phyloP scores from a whole-genome alignment of 2,888 invertebrate species.

The Drymonia ruficornis region DNA sequence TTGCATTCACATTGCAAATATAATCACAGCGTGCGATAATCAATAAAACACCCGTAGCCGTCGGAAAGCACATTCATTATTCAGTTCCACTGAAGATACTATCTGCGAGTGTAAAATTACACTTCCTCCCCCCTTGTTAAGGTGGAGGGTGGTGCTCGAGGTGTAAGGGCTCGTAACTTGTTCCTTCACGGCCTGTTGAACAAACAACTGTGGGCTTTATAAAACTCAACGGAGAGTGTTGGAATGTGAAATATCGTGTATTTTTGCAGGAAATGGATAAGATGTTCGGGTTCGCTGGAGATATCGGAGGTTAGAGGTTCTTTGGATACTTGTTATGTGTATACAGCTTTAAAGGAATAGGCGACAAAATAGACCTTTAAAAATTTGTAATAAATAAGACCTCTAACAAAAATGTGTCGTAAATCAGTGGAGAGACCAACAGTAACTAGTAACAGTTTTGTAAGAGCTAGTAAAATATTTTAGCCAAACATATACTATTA shows the following conservation, averaged over 20 bases:
- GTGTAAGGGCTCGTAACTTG: constrained; percentile 46
- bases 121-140: constrained; percentile 50
- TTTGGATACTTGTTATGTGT: background rate
- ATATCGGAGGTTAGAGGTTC: background rate
- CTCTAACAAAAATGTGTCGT: too few relatives aligned
- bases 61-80: constrained; percentile 59
- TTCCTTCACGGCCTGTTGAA: constrained; percentile 43
- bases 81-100: constrained; percentile 52
- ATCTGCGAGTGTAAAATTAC: constrained; percentile 63
- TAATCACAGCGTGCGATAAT: constrained; percentile 27
- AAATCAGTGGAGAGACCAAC: too few relatives aligned
- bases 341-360: too few relatives aligned
- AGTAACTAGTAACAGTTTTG: too few relatives aligned
- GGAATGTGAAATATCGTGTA: constrained; percentile 36
- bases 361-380: too few relatives aligned
- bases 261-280: constrained; percentile 15
- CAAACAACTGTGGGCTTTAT: constrained; percentile 41
- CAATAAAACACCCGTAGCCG: constrained; percentile 47
- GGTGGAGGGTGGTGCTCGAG: constrained; percentile 32
- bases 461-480: too few relatives aligned
- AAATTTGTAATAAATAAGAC: too few relatives aligned
- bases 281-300: constrained; percentile 2
- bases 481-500: too few relatives aligned
- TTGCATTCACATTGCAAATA: background rate
- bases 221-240: constrained; percentile 30